Conservation (phyloP, 1,140 invertebrate genomes). For the Varroa destructor region DNA sequence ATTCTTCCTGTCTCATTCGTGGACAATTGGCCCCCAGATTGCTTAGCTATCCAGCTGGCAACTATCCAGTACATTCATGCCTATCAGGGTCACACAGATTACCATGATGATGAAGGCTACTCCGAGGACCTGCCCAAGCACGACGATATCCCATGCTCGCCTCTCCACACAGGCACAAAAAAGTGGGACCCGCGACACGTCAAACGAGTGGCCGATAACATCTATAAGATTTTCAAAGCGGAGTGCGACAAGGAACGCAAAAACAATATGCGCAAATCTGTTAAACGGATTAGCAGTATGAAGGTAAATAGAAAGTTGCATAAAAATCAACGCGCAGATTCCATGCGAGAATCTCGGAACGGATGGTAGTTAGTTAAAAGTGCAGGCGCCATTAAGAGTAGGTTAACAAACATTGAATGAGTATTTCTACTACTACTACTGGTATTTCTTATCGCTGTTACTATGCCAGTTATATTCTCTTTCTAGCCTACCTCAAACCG, state of each 20-base stretch:
- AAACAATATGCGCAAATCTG: constrained; percentile 14
- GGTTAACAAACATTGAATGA: no score
- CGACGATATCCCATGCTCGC: background rate
- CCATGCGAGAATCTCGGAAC: no score
- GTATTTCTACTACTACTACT: no score
- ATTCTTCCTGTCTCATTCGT: constrained; percentile 44
- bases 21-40: constrained; percentile 42
- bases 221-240: constrained; percentile 17
- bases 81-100: constrained; percentile 1
- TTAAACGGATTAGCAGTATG: constrained; percentile 9
- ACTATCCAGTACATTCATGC: constrained; percentile 39
- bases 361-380: no score
- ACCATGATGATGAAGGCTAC: constrained; percentile 20
- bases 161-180: constrained; percentile 10
- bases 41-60: constrained; percentile 45
- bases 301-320: no score
- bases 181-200: constrained; percentile 28
- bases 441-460: no score
- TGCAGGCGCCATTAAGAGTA: no score
- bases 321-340: no score
- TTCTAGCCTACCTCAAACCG: background rate
- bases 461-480: no score
- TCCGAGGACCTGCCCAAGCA: background rate
- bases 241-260: constrained; percentile 22
- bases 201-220: constrained; percentile 25